Evolutionary conservation across 1,140 invertebrate species (phyloP), one percentile per base, ranked within the genome.

Genomic region (Drosophila truncata): DNA sequence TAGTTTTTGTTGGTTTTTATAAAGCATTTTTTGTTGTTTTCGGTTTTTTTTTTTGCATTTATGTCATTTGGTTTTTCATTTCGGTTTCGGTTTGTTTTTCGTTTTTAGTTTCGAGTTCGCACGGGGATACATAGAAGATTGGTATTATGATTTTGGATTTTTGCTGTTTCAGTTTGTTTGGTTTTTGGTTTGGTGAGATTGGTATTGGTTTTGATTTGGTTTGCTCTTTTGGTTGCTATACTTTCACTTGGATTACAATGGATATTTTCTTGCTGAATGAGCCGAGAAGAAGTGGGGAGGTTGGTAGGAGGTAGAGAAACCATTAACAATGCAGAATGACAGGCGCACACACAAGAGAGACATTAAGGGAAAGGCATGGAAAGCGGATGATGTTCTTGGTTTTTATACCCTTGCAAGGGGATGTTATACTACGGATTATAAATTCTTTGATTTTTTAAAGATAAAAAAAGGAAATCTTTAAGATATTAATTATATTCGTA

Each of bases 191-290:
- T 86, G 71, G 72, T 86, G 70, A 64, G 47, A 70, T 91, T 72
- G 55, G 62, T 65, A 58, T 65, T 69, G 61, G 44, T 52, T 66
- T 67, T 62, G 52, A 42, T 70, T 70, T 54, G 73, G 85, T 79
- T 90, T 88, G 74, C 85, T 88, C 74, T 78, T 90, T 90, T 88
- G 72, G 67, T 83, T 88, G 85, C 84, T 91, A 91, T 80, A 91
- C 84, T 92, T 92, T 88, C 76, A 92, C 83, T 88, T 92, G 84
- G 63, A 92, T 92, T 80, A 92, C 77, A 91, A 92, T 92, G 63
- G 79, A 83, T 88, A 92, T 83, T 77, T 85, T 92, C 78, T 82
- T 92, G 84, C 85, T 87, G 87, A 77, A 87, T 88, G 80, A 80
- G 64, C 78, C 65, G 52, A 69, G 67, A 82, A 81, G 80, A 87